Evolutionary conservation across 2,113 vertebrate species (phyloP).

Genomic region (Odontophorus gujanensis): DNA sequence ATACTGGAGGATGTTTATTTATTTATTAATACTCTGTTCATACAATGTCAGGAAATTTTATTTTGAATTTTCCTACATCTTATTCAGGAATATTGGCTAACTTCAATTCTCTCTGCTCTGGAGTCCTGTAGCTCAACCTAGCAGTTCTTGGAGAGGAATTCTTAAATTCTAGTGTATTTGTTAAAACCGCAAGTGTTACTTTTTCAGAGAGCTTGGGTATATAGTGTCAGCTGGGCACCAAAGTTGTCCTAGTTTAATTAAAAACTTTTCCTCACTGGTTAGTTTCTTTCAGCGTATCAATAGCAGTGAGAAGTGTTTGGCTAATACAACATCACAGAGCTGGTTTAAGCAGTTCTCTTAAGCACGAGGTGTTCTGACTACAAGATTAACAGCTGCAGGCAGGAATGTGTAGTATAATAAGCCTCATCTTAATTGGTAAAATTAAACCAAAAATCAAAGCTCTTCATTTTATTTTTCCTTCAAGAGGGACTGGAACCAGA

Average conservation of each 20-base stretch:
- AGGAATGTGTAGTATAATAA: background rate
- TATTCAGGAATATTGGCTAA: background rate
- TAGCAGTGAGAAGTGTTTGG: background rate
- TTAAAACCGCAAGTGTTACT: background rate
- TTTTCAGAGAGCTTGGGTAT: background rate
- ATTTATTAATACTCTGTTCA: background rate
- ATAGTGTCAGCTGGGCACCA: background rate
- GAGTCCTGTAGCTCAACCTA: background rate
- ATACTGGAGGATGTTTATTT: background rate
- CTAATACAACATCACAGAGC: background rate
- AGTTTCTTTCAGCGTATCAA: background rate
- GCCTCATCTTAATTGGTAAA: background rate
- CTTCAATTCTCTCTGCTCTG: background rate
- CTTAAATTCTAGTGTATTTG: background rate
- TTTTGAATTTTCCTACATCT: background rate
- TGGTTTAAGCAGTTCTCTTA: background rate
- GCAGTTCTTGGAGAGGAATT: background rate
- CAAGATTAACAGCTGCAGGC: background rate
- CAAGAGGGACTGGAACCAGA: fast-evolving
- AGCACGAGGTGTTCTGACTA: background rate
- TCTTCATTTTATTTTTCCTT: background rate
- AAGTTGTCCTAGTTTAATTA: background rate
- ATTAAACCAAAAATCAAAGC: background rate
- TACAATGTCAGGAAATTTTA: fast-evolving
- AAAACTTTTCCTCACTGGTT: background rate